Conservation (phyloP, 2,797 vertebrate genomes). For the Sebastes ruberrimus region DNA sequence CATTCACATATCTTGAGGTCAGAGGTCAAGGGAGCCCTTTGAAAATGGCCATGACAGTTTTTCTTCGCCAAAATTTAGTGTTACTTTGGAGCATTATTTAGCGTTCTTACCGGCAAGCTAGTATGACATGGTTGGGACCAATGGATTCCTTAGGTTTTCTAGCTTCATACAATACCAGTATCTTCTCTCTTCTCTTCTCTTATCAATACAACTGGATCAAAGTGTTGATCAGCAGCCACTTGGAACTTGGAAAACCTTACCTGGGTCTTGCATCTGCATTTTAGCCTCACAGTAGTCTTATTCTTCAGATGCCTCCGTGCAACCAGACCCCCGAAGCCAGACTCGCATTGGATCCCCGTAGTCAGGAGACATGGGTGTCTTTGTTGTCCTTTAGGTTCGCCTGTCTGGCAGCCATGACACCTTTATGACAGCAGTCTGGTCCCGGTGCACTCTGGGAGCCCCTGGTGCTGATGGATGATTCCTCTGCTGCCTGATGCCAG, state of each 20-base stretch:
- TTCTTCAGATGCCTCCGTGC: constrained; percentile 30
- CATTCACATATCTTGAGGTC: too few species aligned
- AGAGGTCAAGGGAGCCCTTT: rapidly evolving
- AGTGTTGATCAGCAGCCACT: not conserved
- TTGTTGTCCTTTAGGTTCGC: constrained; percentile 41
- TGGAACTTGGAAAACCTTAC: not conserved
- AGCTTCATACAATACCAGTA: too few species aligned
- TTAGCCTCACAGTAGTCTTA: constrained; percentile 7
- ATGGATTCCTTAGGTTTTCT: too few species aligned
- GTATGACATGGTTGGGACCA: too few species aligned
- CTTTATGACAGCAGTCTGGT: constrained; percentile 66
- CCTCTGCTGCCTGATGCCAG: constrained; percentile 46
- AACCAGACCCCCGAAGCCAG: constrained; percentile 18
- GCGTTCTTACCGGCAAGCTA: too few species aligned
- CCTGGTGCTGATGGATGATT: constrained; percentile 65
- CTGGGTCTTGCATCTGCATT: not conserved
- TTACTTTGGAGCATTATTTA: too few species aligned
- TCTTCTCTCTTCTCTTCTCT: too few species aligned
- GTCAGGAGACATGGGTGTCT: constrained; percentile 47
- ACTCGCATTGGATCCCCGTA: not conserved
- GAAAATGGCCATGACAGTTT: too few species aligned
- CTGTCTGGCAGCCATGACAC: constrained; percentile 62
- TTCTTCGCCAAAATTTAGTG: too few species aligned
- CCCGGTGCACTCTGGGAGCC: constrained; percentile 48
- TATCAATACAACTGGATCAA: not conserved